Conservation (phyloP, 2,797 vertebrate genomes). For the Sternotherus odoratus region DNA sequence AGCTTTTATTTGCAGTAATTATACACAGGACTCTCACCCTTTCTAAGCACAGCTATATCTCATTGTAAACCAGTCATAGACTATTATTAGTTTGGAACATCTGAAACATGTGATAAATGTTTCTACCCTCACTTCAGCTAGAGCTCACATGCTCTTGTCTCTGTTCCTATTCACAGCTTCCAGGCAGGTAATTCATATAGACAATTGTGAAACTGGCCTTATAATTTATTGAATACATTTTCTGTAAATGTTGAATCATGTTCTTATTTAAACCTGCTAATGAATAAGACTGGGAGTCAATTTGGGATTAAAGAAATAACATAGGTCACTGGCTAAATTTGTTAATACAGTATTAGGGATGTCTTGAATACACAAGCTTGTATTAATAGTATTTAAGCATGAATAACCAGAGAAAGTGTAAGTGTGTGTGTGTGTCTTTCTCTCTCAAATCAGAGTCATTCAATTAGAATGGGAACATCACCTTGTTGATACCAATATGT, state of each 20-base stretch:
- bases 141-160: constrained; percentile 72
- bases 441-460: constrained; percentile 8
- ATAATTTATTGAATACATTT: constrained; percentile 76
- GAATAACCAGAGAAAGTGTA: constrained; percentile 21
- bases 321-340: constrained; percentile 73
- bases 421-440: not conserved
- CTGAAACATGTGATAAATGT: constrained; percentile 74
- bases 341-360: constrained; percentile 62
- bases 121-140: constrained; percentile 66
- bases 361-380: constrained; percentile 33
- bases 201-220: constrained; percentile 60
- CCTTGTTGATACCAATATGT: not conserved
- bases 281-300: constrained; percentile 70
- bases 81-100: constrained; percentile 80
- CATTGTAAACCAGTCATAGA: constrained; percentile 63
- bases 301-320: constrained; percentile 75
- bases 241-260: constrained; percentile 82
- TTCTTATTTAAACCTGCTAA: constrained; percentile 78
- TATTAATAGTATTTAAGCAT: constrained; percentile 51
- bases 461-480: not conserved
- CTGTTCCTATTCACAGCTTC: constrained; percentile 76
- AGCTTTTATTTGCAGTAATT: constrained; percentile 66
- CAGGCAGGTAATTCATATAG: constrained; percentile 66
- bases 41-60: constrained; percentile 60
- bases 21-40: constrained; percentile 61